Evolutionary conservation across 2,888 invertebrate genomes (phyloP), one percentile per base, ranked within the genome.

Genomic region (Clitarchus hookeri): DNA sequence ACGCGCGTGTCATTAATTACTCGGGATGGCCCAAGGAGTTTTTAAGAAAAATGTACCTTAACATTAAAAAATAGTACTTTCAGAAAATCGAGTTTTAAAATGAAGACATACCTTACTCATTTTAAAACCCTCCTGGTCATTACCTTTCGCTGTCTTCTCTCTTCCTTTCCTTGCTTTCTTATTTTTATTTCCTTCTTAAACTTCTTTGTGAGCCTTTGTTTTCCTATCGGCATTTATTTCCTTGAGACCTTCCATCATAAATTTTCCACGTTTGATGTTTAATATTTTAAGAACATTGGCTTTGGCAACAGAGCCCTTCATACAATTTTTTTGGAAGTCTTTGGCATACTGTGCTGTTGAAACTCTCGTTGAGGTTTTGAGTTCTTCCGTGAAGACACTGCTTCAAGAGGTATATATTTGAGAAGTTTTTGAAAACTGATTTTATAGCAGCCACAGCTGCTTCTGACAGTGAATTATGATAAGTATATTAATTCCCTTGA

Each of bases 361-460:
- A 83, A 85, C 85, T 84, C 54, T 86, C 86, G 27, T 86, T 86
- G 27, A n/a, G 54, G 65, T 86, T 87, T 2, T 87, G 85, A 27
- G 87, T 86, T 25, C 79, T 84, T 3, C 87, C 87, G 77, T 86
- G 86, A 13, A 87, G 78, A 83, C 87, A 87, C 26, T 84, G 78
- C 84, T 84, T 82, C 65, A 84, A 36, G 36, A 86, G 26, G 26
- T 84, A 23, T 80, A 78, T 23, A 23, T 86, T 19, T 3, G 87
- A 65, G 8, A 88, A 44, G 53, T 85, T 85, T 36, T 83, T 44
- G 44, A 84, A 88, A 13, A 87, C 83, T 27, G 84, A 79, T 85
- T 87, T 88, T 44, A 88, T 87, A 16, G 77, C 85, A 23, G 85
- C 54, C 86, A 88, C 44, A 4, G 87, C 84, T 44, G 86, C 85